phyloP scores from a whole-genome alignment of 2,113 vertebrate genomes.

The Microcebus ravelobensis region DNA sequence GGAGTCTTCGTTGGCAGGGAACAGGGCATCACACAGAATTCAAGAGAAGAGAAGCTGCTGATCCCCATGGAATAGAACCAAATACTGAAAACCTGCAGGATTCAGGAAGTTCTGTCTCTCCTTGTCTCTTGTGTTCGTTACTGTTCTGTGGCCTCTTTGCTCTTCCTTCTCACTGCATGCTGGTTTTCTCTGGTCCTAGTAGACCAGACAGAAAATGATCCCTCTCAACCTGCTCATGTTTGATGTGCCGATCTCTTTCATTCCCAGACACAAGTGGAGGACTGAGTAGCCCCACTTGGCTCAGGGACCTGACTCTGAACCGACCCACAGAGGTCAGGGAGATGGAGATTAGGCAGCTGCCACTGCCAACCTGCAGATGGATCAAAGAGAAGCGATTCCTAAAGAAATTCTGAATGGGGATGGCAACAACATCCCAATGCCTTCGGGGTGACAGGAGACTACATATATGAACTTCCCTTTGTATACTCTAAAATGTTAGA shows the following conservation, averaged over 20 bases:
- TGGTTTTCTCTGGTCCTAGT: background rate
- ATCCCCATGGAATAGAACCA: background rate
- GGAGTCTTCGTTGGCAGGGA: background rate
- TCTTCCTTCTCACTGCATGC: background rate
- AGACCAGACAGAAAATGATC: background rate
- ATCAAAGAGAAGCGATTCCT: background rate
- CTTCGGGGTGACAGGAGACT: background rate
- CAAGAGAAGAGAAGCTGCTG: background rate
- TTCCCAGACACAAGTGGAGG: background rate
- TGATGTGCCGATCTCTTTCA: background rate
- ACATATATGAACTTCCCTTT: no score
- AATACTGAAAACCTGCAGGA: background rate
- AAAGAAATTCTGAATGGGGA: background rate
- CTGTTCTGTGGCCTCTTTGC: background rate
- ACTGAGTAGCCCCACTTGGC: background rate
- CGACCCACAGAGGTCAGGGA: background rate
- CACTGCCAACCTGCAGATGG: background rate
- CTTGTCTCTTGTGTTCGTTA: background rate
- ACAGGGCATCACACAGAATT: background rate
- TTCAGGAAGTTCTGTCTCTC: background rate
- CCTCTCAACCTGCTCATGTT: background rate
- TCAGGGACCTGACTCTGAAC: background rate
- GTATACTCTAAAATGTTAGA: background rate
- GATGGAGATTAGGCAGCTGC: background rate
- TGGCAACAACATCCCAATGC: background rate